Conservation (phyloP, 2,797 vertebrate species). For the Perodicticus potto region DNA sequence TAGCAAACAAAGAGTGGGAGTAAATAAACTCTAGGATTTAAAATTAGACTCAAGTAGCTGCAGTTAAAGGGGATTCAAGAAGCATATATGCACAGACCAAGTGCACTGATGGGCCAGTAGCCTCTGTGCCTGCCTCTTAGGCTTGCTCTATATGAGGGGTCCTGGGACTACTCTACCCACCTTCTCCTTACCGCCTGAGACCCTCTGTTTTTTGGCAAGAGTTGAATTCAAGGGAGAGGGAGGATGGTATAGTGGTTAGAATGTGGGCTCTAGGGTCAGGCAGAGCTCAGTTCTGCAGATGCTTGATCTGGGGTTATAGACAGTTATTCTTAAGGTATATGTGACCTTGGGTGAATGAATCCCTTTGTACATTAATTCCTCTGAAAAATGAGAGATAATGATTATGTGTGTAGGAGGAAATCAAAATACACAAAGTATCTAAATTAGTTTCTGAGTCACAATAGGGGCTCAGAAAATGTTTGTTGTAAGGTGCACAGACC, state of each 20-base stretch:
- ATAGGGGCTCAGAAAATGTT: not conserved
- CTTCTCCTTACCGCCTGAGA: not conserved
- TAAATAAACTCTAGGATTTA: not conserved
- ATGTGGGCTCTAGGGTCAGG: not conserved
- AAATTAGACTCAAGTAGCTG: constrained; percentile 53
- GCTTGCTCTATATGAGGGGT: not conserved
- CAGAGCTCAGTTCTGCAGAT: not conserved
- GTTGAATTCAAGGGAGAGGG: not conserved
- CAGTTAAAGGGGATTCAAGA: not conserved
- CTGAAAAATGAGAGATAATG: not conserved
- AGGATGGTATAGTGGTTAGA: not conserved
- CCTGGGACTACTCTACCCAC: not conserved
- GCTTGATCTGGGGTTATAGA: not conserved
- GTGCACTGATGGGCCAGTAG: rapidly evolving
- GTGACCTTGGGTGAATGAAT: not conserved
- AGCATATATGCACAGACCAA: not conserved
- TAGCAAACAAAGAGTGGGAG: constrained; percentile 59
- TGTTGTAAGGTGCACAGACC: not conserved
- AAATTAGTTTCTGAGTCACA: not conserved
- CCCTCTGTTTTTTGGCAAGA: not conserved
- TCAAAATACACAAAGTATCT: not conserved
- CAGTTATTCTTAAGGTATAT: not conserved
- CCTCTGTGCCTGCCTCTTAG: not conserved
- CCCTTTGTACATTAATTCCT: not conserved
- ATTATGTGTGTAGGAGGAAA: not conserved